phyloP scores from a whole-genome alignment of 2,888 invertebrate species.

The Tipula helvola region DNA sequence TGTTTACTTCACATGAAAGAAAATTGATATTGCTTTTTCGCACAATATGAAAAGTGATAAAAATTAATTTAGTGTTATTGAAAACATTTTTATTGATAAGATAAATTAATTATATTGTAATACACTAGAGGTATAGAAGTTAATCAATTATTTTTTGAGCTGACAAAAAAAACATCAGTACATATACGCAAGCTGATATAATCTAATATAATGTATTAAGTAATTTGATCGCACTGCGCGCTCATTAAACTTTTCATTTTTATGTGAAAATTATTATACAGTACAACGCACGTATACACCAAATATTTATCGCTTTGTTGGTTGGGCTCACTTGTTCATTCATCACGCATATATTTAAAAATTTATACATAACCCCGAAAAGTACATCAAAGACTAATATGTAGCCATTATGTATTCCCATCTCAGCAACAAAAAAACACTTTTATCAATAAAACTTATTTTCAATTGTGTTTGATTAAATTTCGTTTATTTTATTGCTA shows the following conservation, averaged over 20 bases:
- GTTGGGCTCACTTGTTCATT: too few relatives aligned
- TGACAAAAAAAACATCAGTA: not conserved
- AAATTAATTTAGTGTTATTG: conserved; percentile 4
- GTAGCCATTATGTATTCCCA: not conserved
- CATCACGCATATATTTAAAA: not conserved
- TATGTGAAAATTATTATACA: not conserved
- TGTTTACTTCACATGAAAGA: not conserved
- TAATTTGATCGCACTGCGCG: not conserved
- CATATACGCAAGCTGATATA: not conserved
- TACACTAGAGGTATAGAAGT: not conserved
- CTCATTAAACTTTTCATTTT: not conserved
- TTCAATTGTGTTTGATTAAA: not conserved
- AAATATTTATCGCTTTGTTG: not conserved
- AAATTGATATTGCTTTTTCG: not conserved
- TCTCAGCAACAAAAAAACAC: not conserved
- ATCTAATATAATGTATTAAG: not conserved
- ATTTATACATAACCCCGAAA: not conserved
- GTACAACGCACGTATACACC: not conserved
- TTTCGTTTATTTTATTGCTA: not conserved
- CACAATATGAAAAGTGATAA: conserved; percentile 4
- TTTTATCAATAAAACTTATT: not conserved
- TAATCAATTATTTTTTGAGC: not conserved
- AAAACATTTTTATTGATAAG: not conserved
- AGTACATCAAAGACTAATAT: not conserved
- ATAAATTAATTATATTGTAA: not conserved